Base-by-base conservation (phyloP, 1,140 invertebrate genomes). In the Drosophila suzukii region DNA sequence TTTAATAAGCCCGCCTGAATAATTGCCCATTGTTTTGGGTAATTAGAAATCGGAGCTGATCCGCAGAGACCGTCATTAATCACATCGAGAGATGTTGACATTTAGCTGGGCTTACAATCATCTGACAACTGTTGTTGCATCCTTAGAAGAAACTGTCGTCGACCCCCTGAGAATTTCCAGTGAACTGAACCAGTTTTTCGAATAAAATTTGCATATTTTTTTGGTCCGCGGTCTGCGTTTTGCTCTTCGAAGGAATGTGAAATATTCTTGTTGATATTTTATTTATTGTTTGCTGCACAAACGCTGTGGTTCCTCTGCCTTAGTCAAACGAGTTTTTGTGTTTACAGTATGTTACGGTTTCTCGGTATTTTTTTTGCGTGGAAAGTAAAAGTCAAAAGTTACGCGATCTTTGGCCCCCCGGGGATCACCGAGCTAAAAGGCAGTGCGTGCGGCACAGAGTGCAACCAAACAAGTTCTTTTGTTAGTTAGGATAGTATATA, bases 381-480 rank as follows among this genome's bases (percentile, higher is more conserved):
- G 79, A 72, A 84, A 84, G 72, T 80, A 81, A 81, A 81, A 81
- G 78, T 81, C 78, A 80, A 80, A 80, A 54, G 77, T 70, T 80
- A 75, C 56, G 62, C 68, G 68, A 72, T 72, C 65, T 58, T 38
- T 34, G 55, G 55, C 36, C 44, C 67, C 32, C 65, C 70, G 59
- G 65, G 62, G 30, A 38, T 56, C 49, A 20, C 55, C 32, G 15
- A 54, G 36, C 36, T 30, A n/a, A 27, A 46, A 36, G 34, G 17
- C 53, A 57, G 62, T 78, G 75, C 75, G 74, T 51, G 36, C 44
- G 54, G 49, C 36, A 36, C 46, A 65, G 46, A 74, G 38, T 46
- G 55, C 55, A 47, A 20, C 67, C 39, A 71, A 72, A 71, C 68
- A 72, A 72, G 68, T 72, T 72, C 68, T 72, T 71, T 71, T 71